Conservation (phyloP, 1,140 invertebrate genomes). For the Drosophila grimshawi region DNA sequence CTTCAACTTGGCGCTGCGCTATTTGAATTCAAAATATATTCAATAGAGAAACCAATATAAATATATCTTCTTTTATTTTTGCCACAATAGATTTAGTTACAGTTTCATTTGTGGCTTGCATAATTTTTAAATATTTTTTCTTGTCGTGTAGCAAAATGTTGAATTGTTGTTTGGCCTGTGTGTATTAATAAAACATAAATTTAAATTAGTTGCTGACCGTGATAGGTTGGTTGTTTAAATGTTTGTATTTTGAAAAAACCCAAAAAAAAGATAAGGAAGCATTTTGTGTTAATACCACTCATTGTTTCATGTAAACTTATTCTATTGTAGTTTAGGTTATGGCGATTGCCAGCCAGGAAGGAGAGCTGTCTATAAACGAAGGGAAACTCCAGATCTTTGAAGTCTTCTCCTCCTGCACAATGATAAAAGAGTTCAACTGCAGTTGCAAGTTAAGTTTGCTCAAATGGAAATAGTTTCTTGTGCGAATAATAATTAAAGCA, state of each 20-base stretch:
- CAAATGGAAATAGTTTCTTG: no score
- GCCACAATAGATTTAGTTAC: conserved; percentile 4
- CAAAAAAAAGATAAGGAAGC: neutral
- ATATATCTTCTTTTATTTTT: conserved; percentile 4
- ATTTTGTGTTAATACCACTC: no score
- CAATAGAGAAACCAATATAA: conserved; percentile 37
- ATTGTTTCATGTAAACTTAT: no score
- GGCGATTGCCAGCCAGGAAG: no score
- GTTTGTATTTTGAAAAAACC: neutral
- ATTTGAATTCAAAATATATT: conserved; percentile 67
- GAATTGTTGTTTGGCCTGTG: neutral
- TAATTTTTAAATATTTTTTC: neutral
- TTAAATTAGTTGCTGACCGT: conserved; percentile 58
- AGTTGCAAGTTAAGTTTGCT: no score
- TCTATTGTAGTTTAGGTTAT: no score
- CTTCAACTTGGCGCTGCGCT: conserved; percentile 1
- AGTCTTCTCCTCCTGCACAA: no score
- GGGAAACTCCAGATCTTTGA: no score
- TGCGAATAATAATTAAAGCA: no score
- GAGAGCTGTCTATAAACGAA: no score
- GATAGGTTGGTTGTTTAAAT: conserved; percentile 12
- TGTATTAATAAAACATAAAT: conserved; percentile 45
- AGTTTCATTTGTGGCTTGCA: neutral
- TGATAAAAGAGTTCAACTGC: no score
- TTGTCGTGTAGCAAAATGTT: neutral